Base-by-base conservation (phyloP, 2,113 vertebrate genomes). In the Albula glossodonta region DNA sequence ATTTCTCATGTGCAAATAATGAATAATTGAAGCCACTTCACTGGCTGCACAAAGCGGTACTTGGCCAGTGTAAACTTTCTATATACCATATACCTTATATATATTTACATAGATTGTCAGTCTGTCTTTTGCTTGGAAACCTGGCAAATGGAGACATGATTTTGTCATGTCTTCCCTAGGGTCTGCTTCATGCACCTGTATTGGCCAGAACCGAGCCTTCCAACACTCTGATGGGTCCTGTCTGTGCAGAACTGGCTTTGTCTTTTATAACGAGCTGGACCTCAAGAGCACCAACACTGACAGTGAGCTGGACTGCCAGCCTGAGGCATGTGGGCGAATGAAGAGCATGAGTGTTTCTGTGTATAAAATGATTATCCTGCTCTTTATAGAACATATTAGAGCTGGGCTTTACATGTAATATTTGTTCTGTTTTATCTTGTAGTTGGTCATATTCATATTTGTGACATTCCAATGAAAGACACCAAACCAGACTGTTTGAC, bases 151-250 rank as follows among this genome's bases (percentile, higher is more conserved):
- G 60, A 15, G 9, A 7, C 17, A 6, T 66, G 13, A 78, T 10
- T 84, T 15, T 51, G 13, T 10, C 22, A 15, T 78, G 63, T 78
- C 10, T 56, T 86, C 31, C 41, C 5, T 87, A 98, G 98, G 98
- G 56, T 95, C 97, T 3, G 92, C 93, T 51, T 95, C 93, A 53
- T 99, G 98, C 84, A 93, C 85, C 1, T 99, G 98, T 86, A 90
- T 77, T 0, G 97, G 98, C 56, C 93, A 95, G 90, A 97, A 98
- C 88, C 94, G 97, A 6, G 95, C 97, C 2, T 99, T 98, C 89
- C 98, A 99, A 92, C 95, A 95, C 66, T 99, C 97, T 0, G 98
- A 99, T 22, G 95, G 96, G 5, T 98, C 97, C 19, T 99, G 98
- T 86, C 93, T 98, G 92, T 99, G 97, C 92, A 94, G 88, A 89